Evolutionary conservation across 53 echinoderm and acorn worm species (phyloP).

Genomic region (Pentamera pediparva): DNA sequence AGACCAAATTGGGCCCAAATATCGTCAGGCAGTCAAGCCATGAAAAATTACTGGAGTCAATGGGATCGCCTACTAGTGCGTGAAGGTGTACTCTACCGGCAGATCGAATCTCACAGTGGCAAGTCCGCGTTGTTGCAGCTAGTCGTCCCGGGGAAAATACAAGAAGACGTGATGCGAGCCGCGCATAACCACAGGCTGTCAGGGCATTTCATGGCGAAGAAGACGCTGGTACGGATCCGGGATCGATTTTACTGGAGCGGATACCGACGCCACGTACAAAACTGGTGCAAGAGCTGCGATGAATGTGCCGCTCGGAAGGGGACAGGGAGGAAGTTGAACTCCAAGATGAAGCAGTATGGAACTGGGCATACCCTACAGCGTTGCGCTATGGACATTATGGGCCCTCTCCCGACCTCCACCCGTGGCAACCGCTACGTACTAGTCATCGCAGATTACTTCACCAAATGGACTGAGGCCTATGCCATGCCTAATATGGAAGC

Average conservation of each 20-base stretch:
- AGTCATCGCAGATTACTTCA: constrained; percentile 45
- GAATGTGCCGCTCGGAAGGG: constrained; percentile 3
- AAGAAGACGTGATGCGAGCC: background rate
- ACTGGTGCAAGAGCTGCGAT: constrained; percentile 19
- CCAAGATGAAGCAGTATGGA: constrained; percentile 22
- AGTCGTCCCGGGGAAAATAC: background rate
- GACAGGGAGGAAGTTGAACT: background rate
- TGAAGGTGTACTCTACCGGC: constrained; percentile 13
- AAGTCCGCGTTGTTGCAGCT: background rate
- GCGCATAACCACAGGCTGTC: background rate
- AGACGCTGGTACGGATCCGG: background rate
- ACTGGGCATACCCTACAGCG: constrained; percentile 31
- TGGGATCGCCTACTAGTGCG: constrained; percentile 6
- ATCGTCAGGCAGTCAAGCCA: background rate
- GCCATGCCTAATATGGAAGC: constrained; percentile 30
- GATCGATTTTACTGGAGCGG: constrained; percentile 26
- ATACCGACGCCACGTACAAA: background rate
- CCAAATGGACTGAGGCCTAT: constrained; percentile 53
- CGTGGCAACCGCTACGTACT: constrained; percentile 31
- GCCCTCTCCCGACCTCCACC: constrained; percentile 27
- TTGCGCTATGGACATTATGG: constrained; percentile 31
- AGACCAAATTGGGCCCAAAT: constrained; percentile 13
- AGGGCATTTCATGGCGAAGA: constrained; percentile 17
- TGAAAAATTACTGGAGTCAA: constrained; percentile 26
- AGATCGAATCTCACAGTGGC: background rate